Evolutionary conservation across 2,797 vertebrate genomes (phyloP).

Genomic region (Sebastes minor): DNA sequence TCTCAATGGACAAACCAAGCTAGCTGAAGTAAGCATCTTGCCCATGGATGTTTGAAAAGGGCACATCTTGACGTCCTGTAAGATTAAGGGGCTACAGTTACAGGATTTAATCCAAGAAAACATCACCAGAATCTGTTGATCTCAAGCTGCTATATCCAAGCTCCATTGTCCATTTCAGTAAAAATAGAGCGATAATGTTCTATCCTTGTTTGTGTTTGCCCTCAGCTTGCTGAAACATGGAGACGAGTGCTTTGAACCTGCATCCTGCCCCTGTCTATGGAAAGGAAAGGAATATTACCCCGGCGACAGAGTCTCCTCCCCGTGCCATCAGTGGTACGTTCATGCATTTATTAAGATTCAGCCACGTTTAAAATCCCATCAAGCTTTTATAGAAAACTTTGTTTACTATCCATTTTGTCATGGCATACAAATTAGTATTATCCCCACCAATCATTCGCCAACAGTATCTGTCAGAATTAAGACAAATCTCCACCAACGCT

Average conservation of each 20-base stretch:
- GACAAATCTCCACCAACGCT: slow-evolving; percentile 38
- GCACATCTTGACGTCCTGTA: not conserved
- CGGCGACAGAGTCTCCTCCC: slow-evolving; percentile 90
- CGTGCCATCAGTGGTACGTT: slow-evolving; percentile 93
- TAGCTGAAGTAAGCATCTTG: not conserved
- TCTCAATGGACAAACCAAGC: not conserved
- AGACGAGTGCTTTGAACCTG: slow-evolving; percentile 89
- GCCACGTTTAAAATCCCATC: not conserved
- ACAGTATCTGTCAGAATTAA: slow-evolving; percentile 39
- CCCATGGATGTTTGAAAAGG: not conserved
- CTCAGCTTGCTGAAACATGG: slow-evolving; percentile 91
- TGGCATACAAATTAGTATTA: slow-evolving; percentile 22
- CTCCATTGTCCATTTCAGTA: not conserved
- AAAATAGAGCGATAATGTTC: not conserved
- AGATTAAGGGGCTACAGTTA: not conserved
- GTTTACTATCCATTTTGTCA: slow-evolving; percentile 3
- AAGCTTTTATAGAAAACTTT: not conserved
- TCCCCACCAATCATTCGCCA: not conserved
- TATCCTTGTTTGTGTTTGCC: slow-evolving; percentile 10
- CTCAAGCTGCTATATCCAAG: not conserved
- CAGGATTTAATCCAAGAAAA: not conserved
- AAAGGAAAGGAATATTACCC: slow-evolving; percentile 97
- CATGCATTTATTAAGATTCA: not conserved
- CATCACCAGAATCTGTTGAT: not conserved
- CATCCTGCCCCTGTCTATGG: slow-evolving; percentile 93